Base-by-base conservation (phyloP, 2,888 invertebrate genomes). In the Adelphocoris suturalis region DNA sequence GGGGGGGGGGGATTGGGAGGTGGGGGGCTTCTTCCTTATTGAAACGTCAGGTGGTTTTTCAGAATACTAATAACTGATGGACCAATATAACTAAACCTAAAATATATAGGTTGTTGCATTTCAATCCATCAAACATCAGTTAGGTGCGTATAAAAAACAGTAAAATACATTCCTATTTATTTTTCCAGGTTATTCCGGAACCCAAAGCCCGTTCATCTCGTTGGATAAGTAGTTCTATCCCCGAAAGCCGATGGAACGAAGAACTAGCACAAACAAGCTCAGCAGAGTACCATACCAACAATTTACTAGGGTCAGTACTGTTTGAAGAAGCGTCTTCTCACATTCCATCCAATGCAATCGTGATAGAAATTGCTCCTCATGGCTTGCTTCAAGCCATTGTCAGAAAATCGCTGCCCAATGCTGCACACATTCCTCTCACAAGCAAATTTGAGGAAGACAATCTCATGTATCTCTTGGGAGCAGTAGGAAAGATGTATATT, bases 341-440 rank as follows among this genome's bases (percentile, higher is more conserved):
- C 92, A 96, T 98, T 92, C 98, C 97, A 0, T 94, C 95, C 86
- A 96, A 97, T 93, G 97, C 98, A 0, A 95, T 98, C 90, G 95
- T 96, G 9, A 96, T 98, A 91, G 98, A 98, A 93, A 96, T 98
- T 89, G 98, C 98, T 0, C 98, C 98, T 0, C 98, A 98, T 92
- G 97, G 97, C 11, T 94, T 98, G 0, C 95, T 98, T 55, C 98
- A 98, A 93, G 97, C 98, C 0, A 97, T 98, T 92, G 94, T 98
- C 12, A 96, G 96, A 91, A 94, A 97, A 75, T 96, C 97, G 0
- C 93, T 98, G 75, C 93, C 94, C 61, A 46, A 46, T 16, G 76
- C 86, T 13, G 37, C 61, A 12, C 84, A 91, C 27, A 37, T 91
- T 52, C 90, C 90, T 55, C 86, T 91, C 11, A 91, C 91, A 0